phyloP scores from a whole-genome alignment of 2,888 invertebrate genomes.

The Deilephila porcellus region DNA sequence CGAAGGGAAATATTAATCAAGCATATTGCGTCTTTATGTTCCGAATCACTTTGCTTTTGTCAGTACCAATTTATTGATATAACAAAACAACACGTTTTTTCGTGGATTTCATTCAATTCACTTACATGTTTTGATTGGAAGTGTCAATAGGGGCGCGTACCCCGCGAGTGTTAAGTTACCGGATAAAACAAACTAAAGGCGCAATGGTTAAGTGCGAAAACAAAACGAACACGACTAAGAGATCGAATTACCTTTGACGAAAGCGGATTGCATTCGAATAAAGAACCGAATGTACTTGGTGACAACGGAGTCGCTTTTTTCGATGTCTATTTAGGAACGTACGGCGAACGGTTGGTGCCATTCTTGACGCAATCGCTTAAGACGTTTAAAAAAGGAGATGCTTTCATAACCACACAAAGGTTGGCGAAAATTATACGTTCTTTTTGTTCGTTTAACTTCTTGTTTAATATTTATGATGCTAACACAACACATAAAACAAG shows the following conservation, averaged over 20 bases:
- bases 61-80: slow-evolving; percentile 9
- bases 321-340: slow-evolving; percentile 6
- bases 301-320: slow-evolving; percentile 31
- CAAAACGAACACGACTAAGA: slow-evolving; percentile 75
- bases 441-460: background rate
- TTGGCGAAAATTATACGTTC: background rate
- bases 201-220: slow-evolving; percentile 80
- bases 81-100: slow-evolving; percentile 24
- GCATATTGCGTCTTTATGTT: background rate
- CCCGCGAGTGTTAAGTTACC: slow-evolving; percentile 73
- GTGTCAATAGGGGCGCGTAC: slow-evolving; percentile 81
- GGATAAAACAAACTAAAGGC: slow-evolving; percentile 77
- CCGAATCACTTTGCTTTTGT: background rate
- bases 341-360: slow-evolving; percentile 11
- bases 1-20: background rate
- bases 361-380: slow-evolving; percentile 15
- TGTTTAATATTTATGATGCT: background rate
- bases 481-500: background rate
- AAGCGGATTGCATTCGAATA: slow-evolving; percentile 75
- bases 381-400: background rate
- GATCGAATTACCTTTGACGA: slow-evolving; percentile 81
- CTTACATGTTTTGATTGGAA: slow-evolving; percentile 79
- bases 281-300: slow-evolving; percentile 53
- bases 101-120: slow-evolving; percentile 27
- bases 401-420: slow-evolving; percentile 12